Base-by-base conservation (phyloP, 2,888 invertebrate species). In the Clostera curtula region DNA sequence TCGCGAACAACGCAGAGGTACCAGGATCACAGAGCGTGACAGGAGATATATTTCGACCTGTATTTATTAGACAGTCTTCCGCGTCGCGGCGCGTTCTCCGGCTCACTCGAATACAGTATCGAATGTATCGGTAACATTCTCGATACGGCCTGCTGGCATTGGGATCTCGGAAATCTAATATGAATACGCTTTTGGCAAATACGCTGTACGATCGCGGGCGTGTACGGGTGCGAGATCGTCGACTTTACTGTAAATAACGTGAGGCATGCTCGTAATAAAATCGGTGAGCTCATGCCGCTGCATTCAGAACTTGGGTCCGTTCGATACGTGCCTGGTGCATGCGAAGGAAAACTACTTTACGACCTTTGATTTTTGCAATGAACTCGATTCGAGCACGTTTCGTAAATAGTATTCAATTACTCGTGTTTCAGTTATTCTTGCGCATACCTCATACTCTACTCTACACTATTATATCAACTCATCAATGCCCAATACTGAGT, bases 111-210 rank as follows among this genome's bases (percentile, higher is more conserved):
- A 76, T 79, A 80, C 75, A 75, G 71, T 77, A 73, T 79, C 62
- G 69, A 70, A 67, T 59, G 68, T 76, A 75, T 74, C 58, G 72
- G 66, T 60, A 71, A 71, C 72, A 72, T 68, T 71, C 71, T 70
- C 64, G 63, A 67, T 73, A 67, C 69, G 62, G 68, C 64, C 59
- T 51, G 51, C 49, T 63, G 70, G 58, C 70, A 68, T 71, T 70
- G 72, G 63, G 57, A 63, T 64, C 66, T 71, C 66, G 72, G 65
- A 71, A 76, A 79, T 77, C 76, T 77, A 80, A 80, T 79, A 80
- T 80, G 79, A 77, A 80, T 80, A 75, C 76, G 66, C 55, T 74
- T 77, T 74, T 68, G 74, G 77, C 60, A 63, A 74, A 76, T 72
- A 71, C 63, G 56, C 50, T 53, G 44, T 54, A 49, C 43, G 57